Percentiles rank a stretch among this genome's conserved stretches.
These are phyloP conservation scores for Passer montanus DNA, from an alignment of 2,113 vertebrate genomes.

Conservation along the genomic window DNA sequence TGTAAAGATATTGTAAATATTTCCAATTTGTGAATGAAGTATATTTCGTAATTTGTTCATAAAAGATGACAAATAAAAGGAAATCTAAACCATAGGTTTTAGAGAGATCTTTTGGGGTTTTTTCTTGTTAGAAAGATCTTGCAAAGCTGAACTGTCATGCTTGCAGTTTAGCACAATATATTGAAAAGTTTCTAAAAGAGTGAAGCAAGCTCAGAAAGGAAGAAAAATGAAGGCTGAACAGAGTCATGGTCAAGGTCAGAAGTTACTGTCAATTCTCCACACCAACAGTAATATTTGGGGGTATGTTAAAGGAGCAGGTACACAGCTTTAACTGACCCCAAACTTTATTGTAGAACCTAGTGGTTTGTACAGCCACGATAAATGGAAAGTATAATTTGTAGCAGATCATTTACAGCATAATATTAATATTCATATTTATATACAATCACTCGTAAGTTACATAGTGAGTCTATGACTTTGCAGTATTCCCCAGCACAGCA, in stretches of 20 bases:
- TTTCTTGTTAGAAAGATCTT: constrained; percentile 12
- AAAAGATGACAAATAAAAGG: constrained; percentile 73
- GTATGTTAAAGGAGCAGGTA: not conserved
- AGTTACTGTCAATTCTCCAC: not conserved
- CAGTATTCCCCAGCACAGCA: not conserved
- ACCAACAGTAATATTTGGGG: not conserved
- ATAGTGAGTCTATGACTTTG: not conserved
- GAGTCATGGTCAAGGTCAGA: not conserved
- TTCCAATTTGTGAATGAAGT: constrained; percentile 77
- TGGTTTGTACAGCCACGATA: not conserved
- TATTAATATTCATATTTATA: not conserved
- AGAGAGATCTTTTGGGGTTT: not conserved
- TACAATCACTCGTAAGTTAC: not conserved
- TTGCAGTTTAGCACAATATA: constrained; percentile 30
- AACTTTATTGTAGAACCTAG: not conserved
- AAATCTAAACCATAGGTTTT: constrained; percentile 20
- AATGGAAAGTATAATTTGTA: not conserved
- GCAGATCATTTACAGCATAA: constrained; percentile 16
- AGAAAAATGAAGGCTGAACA: not conserved
- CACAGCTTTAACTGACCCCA: not conserved
- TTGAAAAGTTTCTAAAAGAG: not conserved
- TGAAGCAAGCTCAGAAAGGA: not conserved
- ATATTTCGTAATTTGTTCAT: constrained; percentile 82
- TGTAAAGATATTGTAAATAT: constrained; percentile 78
- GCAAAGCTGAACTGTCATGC: constrained; percentile 25